Base-by-base conservation (phyloP, 2,888 invertebrate genomes). In the Hirtodrosophila alboralis region DNA sequence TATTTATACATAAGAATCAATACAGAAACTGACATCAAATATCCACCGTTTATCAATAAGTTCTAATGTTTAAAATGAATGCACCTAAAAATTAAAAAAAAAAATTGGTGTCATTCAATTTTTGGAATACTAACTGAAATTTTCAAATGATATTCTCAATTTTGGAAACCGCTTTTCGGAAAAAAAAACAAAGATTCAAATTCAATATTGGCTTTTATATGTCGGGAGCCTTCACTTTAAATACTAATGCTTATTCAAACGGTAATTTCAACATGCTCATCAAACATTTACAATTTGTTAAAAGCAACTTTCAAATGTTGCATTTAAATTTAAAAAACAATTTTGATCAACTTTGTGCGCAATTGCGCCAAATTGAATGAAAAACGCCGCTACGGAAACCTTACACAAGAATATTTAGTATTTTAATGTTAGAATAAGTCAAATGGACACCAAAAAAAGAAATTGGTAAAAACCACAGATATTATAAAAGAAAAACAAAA, bases 381-480 rank as follows among this genome's bases (percentile, higher is more conserved):
- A 62, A 57, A 75, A 83, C 79, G 79, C 79, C 85, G 79, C 79
- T 80, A 80, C 79, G 72, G 71, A 79, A 85, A 80, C 79, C 79
- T 80, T 80, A 57, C 51, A 61, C 27, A 41, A 67, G 31, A 75
- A 61, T 33, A 60, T 57, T 73, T 67, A 73, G 58, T 30, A 54
- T 61, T 45, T 33, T 45, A 64, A 60, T 37, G 18, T 61, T 67
- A 83, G 65, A 31, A 16, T 67, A 73, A 33, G 51, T 34, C 4
- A 40, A 26, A 28, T 14, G 45, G 31, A 49, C 30, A 65, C 21
- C 26, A 9, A 16, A 16, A 52, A 16, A 16, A 52, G 12, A 43
- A 48, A 49, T 30, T 53, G 36, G 53, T 43, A 9, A 30, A 36
- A 40, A 9, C 33, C 26, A 43, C 65, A 41, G 31, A 64, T 44